Evolutionary conservation across 2,888 invertebrate genomes (phyloP).

Genomic region (Cheilosia variabilis): DNA sequence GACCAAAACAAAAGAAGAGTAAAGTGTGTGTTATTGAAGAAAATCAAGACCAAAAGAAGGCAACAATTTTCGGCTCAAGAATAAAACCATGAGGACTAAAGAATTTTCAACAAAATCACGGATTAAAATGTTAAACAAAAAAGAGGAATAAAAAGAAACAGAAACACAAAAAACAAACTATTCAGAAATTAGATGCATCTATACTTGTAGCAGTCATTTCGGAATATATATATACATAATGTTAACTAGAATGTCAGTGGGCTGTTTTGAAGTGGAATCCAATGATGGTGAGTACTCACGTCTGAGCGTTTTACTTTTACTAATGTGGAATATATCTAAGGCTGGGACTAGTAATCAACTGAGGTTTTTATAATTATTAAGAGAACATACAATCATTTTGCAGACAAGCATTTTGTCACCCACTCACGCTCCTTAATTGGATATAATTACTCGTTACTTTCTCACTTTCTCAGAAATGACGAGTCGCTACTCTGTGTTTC

Average conservation of each 20-base stretch:
- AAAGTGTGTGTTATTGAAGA: conserved; percentile 67
- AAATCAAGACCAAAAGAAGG: conserved; percentile 43
- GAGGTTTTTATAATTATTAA: no score
- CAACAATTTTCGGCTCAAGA: conserved; percentile 67
- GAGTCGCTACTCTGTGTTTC: no score
- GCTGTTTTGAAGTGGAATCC: conserved; percentile 51
- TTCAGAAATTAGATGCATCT: conserved; percentile 18
- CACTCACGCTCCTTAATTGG: neutral
- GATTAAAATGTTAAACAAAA: conserved; percentile 75
- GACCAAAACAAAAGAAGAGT: conserved; percentile 58
- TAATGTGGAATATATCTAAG: no score
- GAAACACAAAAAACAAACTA: conserved; percentile 12
- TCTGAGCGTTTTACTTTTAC: no score
- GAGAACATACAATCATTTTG: no score
- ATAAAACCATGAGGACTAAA: conserved; percentile 74
- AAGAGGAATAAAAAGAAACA: conserved; percentile 19
- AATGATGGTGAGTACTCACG: conserved; percentile 48
- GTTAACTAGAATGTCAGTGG: conserved; percentile 31
- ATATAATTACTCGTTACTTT: no score
- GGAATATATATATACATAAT: conserved; percentile 46
- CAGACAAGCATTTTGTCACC: neutral
- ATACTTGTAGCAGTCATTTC: conserved; percentile 53
- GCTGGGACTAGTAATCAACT: no score
- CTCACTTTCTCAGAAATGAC: no score
- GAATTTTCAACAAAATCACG: conserved; percentile 67